Evolutionary conservation across 1,140 invertebrate genomes (phyloP).

Genomic region (Brevipalpus yothersi): DNA sequence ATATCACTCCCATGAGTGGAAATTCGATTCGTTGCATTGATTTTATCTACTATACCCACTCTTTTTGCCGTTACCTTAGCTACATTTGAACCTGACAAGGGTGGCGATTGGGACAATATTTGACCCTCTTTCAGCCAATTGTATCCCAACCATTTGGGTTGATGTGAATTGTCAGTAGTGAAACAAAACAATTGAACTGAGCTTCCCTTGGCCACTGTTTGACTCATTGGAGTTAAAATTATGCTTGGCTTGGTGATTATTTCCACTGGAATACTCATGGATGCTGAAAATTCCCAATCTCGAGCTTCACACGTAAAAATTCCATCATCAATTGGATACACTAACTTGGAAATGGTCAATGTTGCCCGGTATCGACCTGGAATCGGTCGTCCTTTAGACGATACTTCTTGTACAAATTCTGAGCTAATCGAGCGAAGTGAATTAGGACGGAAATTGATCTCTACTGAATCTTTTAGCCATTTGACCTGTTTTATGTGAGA

Average conservation of each 20-base stretch:
- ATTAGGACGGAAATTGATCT: no score
- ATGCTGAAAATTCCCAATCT: conserved; percentile 7
- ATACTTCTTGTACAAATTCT: no score
- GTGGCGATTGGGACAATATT: conserved; percentile 1
- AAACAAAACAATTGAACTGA: neutral
- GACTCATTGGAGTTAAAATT: neutral
- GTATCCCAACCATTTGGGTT: conserved; percentile 9
- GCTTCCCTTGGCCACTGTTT: neutral
- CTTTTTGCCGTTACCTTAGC: neutral
- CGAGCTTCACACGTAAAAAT: conserved; percentile 12
- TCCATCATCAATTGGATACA: conserved; percentile 3
- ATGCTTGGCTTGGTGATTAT: conserved; percentile 6
- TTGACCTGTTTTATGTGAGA: neutral
- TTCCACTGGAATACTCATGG: neutral
- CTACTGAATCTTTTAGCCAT: neutral
- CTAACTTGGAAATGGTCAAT: neutral
- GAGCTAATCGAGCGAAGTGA: no score
- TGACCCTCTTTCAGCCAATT: conserved; percentile 13
- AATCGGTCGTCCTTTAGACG: neutral
- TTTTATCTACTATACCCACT: no score
- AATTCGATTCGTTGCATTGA: no score
- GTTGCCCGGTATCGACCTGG: neutral
- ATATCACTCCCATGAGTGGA: neutral
- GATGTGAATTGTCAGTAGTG: neutral
- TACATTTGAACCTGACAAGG: neutral